These are phyloP conservation scores for Aurelia sp. DNA, from an alignment of 30 jellyfish, hydroid and myxozoan species.

Conservation along the genomic window DNA sequence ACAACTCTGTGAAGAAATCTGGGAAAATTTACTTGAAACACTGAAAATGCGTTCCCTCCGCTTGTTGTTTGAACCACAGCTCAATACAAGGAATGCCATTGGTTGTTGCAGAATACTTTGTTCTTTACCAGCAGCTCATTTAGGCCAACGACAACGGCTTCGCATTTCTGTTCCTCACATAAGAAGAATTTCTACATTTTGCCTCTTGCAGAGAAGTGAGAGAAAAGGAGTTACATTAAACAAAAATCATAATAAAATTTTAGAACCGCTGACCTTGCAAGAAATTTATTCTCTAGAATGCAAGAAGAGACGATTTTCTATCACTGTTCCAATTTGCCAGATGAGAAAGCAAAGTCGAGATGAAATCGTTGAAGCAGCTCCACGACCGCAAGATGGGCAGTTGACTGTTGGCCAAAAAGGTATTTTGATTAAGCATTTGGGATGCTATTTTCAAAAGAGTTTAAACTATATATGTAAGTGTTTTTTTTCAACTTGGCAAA, in stretches of 20 bases:
- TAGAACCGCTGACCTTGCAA: neutral
- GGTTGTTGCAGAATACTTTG: too few species aligned
- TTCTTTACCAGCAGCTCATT: too few species aligned
- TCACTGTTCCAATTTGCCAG: neutral
- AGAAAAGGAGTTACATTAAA: neutral
- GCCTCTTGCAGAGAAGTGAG: neutral
- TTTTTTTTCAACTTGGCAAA: too few species aligned
- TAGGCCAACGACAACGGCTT: too few species aligned
- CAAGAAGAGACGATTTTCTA: neutral
- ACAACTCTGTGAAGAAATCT: too few species aligned
- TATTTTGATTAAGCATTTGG: neutral
- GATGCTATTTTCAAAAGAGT: neutral
- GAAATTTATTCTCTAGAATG: neutral
- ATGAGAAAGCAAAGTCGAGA: neutral
- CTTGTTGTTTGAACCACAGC: too few species aligned
- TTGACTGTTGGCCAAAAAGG: slow-evolving; percentile 89
- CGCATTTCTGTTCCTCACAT: too few species aligned
- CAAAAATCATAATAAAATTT: neutral
- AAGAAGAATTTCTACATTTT: neutral
- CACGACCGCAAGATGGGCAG: slow-evolving; percentile 73
- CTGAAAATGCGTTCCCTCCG: neutral
- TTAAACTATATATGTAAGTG: too few species aligned
- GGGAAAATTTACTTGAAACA: neutral
- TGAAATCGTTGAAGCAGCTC: slow-evolving; percentile 23
- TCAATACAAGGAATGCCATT: too few species aligned